Base-by-base conservation (phyloP, 2,797 vertebrate species). In the Gallirallus australis region DNA sequence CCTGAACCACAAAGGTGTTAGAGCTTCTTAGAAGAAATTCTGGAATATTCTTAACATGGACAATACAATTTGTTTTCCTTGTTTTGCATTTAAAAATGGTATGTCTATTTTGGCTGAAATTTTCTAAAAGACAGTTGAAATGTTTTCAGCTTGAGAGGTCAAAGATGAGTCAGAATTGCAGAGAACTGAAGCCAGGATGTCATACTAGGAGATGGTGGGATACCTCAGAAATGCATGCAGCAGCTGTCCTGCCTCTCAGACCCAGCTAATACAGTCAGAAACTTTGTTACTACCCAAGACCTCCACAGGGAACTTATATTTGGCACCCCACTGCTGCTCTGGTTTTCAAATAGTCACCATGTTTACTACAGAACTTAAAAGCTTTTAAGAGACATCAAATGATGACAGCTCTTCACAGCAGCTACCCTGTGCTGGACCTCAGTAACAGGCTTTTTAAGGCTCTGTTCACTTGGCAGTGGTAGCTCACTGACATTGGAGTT, bases 301-400 rank as follows among this genome's bases (percentile, higher is more conserved):
- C 68, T 91, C 78, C 11, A 11, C 91, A 30, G 54, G 47, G 71
- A 96, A 18, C 48, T 6, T 15, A 47, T 31, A 15, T 45, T 77
- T 94, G 89, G 75, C 50, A 47, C 45, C 27, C 13, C 30, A 31
- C 18, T 5, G 12, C 73, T 20, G 7, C 42, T 86, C 59, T 89
- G 71, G 63, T 90, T 95, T 91, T 79, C 61, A 79, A 88, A 75
- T 57, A 85, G 85, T 64, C 47, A 16, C 27, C 6, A 5, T 89
- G 84, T 86, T 95, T 96, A 94, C 86, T 95, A 73, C 53, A 56
- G 84, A 77, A 35, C 71, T 94, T 70, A 79, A 84, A 93, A 84
- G 86, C 68, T 76, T 39, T 92, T 85, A 25, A 28, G 75, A 93
- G 50, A 61, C 86, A 87, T 92, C 68, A 64, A 37, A 94, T 42